Percentiles rank a stretch among this genome's conserved stretches.
Conservation (phyloP, 1,140 invertebrate genomes). For the Mamestra configurata region DNA sequence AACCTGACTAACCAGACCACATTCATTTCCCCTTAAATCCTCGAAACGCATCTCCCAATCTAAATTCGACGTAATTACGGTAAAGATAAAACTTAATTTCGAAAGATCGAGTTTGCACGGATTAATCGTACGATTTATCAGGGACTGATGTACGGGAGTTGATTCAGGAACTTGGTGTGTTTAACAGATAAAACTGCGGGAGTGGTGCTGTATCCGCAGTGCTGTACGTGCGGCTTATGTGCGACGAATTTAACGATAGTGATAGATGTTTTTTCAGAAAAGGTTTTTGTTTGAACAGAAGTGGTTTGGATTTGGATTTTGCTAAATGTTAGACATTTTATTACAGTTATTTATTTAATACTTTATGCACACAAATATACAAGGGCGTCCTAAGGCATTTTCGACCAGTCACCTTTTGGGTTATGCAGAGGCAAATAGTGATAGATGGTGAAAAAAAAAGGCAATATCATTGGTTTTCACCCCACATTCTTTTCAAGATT, state of each 20-base stretch:
- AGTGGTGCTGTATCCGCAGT: slow-evolving; percentile 52
- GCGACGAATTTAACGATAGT: slow-evolving; percentile 35
- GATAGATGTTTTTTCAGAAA: background rate
- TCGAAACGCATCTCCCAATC: background rate
- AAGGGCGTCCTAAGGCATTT: too few species aligned
- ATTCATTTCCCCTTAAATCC: background rate
- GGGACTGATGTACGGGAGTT: slow-evolving; percentile 56
- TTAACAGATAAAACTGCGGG: slow-evolving; percentile 61
- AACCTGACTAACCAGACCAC: slow-evolving; percentile 21
- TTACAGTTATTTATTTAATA: too few species aligned
- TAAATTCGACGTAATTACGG: slow-evolving; percentile 20
- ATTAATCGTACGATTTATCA: slow-evolving; percentile 67
- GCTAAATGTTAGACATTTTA: too few species aligned
- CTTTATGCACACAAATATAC: too few species aligned
- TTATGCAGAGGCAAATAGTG: too few species aligned
- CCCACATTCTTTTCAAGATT: too few species aligned
- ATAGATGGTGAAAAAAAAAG: too few species aligned
- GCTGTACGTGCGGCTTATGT: slow-evolving; percentile 32
- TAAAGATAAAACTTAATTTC: slow-evolving; percentile 45
- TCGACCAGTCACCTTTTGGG: too few species aligned
- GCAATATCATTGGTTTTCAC: too few species aligned
- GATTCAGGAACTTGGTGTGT: slow-evolving; percentile 57
- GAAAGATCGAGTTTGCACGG: slow-evolving; percentile 22
- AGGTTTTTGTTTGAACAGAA: background rate
- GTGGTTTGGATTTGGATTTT: too few species aligned